These are phyloP conservation scores for Acanthoscelides obtectus DNA, from an alignment of 2,888 invertebrate species.

Conservation along the genomic window DNA sequence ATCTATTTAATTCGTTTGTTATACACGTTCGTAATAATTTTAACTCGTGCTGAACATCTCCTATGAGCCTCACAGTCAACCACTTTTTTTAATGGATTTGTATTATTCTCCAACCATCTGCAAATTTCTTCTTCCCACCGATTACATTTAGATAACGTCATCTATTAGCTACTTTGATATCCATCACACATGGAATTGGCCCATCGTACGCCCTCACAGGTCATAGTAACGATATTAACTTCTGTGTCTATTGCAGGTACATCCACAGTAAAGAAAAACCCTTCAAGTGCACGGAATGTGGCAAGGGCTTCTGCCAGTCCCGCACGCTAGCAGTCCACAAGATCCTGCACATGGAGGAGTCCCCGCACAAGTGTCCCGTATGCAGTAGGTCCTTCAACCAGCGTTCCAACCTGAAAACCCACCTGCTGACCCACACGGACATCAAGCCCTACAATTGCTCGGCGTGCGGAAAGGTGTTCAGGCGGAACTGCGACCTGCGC, in stretches of 20 bases:
- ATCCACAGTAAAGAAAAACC: slow-evolving; percentile 98
- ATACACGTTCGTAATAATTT: no score
- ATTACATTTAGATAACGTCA: no score
- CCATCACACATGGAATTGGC: no score
- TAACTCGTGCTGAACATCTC: no score
- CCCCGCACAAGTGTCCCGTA: slow-evolving; percentile 90
- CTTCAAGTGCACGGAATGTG: slow-evolving; percentile 93
- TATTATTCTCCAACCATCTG: no score
- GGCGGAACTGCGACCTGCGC: slow-evolving; percentile 85
- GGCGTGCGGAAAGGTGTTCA: slow-evolving; percentile 86
- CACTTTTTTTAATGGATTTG: no score
- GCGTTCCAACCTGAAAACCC: slow-evolving; percentile 87
- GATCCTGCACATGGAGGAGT: slow-evolving; percentile 91
- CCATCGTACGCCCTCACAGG: no score
- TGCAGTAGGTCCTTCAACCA: slow-evolving; percentile 91
- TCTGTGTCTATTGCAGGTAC: slow-evolving; percentile 65
- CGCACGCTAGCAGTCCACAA: slow-evolving; percentile 94
- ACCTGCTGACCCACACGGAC: slow-evolving; percentile 86
- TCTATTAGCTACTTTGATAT: no score
- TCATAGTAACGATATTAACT: no score
- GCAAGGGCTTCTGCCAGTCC: slow-evolving; percentile 96
- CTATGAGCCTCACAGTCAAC: no score
- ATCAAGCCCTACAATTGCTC: slow-evolving; percentile 89
- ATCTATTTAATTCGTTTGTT: no score
- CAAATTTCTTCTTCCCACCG: no score